Conservation (phyloP, 1,140 invertebrate genomes). For the Zaprionus tsacasi region DNA sequence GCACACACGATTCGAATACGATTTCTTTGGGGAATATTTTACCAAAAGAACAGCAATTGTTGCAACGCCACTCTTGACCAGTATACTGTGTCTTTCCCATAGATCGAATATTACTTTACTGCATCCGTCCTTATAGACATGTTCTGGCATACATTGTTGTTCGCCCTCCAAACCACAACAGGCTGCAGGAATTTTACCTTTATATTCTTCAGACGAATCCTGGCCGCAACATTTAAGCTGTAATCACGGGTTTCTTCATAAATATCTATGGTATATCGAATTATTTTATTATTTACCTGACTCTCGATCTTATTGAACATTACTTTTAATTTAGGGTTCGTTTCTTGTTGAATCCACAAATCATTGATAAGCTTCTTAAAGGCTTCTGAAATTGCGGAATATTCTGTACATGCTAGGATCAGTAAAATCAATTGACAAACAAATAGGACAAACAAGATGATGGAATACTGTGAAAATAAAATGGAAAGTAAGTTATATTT, state of each 20-base stretch:
- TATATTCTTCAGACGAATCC: background rate
- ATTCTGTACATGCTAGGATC: constrained; percentile 10
- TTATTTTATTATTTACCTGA: background rate
- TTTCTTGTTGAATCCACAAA: background rate
- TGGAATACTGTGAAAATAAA: constrained; percentile 16
- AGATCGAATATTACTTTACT: rapidly evolving
- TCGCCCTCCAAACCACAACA: background rate
- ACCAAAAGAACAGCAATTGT: constrained; percentile 4
- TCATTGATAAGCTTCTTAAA: background rate
- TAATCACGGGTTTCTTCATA: background rate
- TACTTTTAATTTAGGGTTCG: background rate
- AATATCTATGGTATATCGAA: background rate
- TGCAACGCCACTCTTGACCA: background rate
- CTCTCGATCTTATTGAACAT: background rate
- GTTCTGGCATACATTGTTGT: no score
- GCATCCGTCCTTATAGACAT: background rate
- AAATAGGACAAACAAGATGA: constrained; percentile 13
- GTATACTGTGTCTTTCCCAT: background rate
- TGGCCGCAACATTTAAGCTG: constrained; percentile 27
- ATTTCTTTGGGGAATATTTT: background rate
- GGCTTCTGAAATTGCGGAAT: background rate
- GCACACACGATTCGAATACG: background rate
- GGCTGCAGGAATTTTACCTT: background rate
- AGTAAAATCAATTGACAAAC: background rate
- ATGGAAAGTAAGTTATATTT: background rate